A percentile compares a stretch with the other conserved stretches of the same genome.
phyloP scores from a whole-genome alignment of 2,113 vertebrate species.

The Centropristis striata region DNA sequence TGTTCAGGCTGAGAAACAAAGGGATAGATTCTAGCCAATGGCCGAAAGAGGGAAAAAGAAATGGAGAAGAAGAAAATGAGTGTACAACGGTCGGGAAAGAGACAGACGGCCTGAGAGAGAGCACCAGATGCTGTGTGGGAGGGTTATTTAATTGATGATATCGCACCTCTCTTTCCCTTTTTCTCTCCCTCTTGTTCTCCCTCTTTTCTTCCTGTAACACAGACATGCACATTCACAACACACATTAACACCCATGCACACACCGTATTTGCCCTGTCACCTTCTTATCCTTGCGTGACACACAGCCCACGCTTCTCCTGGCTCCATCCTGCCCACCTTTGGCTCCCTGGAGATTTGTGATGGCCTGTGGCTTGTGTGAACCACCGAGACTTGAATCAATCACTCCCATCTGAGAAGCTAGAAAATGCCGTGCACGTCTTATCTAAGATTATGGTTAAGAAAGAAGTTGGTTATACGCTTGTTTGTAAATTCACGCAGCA shows the following conservation, averaged over 20 bases:
- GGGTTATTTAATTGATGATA: conserved; percentile 84
- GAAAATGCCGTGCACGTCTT: background rate
- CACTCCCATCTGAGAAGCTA: conserved; percentile 4
- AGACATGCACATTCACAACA: conserved; percentile 9
- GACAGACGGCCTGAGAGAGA: conserved; percentile 74
- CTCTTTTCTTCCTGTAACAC: conserved; percentile 41
- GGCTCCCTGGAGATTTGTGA: background rate
- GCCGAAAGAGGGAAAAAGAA: conserved; percentile 24
- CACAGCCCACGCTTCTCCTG: conserved; percentile 31
- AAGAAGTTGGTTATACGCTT: background rate
- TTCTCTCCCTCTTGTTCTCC: conserved; percentile 64
- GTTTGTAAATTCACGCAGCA: background rate
- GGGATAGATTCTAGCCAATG: conserved; percentile 10
- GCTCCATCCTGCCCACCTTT: conserved; percentile 34
- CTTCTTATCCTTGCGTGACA: conserved; percentile 65
- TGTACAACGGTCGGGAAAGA: conserved; percentile 47
- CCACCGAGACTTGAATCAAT: conserved; percentile 26
- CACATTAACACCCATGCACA: conserved; percentile 8
- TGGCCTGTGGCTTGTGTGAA: conserved; percentile 20
- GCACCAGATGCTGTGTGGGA: conserved; percentile 83
- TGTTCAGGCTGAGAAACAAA: conserved; percentile 30
- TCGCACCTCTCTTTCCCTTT: conserved; percentile 76
- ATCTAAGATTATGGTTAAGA: conserved; percentile 4
- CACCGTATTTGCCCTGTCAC: conserved; percentile 75
- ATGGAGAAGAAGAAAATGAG: conserved; percentile 34